phyloP scores from a whole-genome alignment of 2,797 vertebrate genomes.

The Alca torda region DNA sequence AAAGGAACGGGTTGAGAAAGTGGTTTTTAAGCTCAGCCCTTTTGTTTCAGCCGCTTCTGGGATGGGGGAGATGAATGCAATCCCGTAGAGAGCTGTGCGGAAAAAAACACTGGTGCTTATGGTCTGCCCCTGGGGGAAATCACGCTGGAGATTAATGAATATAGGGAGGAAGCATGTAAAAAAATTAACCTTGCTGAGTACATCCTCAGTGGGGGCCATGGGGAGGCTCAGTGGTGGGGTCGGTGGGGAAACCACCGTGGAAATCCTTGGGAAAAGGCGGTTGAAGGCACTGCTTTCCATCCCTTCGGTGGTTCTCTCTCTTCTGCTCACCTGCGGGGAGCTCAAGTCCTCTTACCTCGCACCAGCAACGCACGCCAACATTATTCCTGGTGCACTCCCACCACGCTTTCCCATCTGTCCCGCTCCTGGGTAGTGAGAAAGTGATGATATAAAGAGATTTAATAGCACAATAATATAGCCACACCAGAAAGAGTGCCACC shows the following conservation, averaged over 20 bases:
- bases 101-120: neutral
- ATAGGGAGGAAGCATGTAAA: neutral
- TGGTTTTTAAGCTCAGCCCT: neutral
- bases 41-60: neutral
- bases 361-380: neutral
- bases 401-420: slow-evolving; percentile 39
- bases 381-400: slow-evolving; percentile 38
- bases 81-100: neutral
- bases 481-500: slow-evolving; percentile 34
- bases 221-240: neutral
- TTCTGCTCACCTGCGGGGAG: slow-evolving; percentile 12
- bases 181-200: neutral
- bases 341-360: neutral
- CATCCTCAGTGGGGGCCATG: neutral
- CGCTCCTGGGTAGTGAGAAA: slow-evolving; percentile 42
- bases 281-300: neutral
- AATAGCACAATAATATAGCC: slow-evolving; percentile 9
- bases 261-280: neutral
- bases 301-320: neutral
- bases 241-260: fast-evolving
- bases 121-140: neutral
- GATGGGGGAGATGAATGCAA: neutral
- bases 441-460: slow-evolving; percentile 10
- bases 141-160: neutral
- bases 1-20: neutral